Base-by-base conservation (phyloP, 1,140 invertebrate genomes). In the Zaprionus davidi region DNA sequence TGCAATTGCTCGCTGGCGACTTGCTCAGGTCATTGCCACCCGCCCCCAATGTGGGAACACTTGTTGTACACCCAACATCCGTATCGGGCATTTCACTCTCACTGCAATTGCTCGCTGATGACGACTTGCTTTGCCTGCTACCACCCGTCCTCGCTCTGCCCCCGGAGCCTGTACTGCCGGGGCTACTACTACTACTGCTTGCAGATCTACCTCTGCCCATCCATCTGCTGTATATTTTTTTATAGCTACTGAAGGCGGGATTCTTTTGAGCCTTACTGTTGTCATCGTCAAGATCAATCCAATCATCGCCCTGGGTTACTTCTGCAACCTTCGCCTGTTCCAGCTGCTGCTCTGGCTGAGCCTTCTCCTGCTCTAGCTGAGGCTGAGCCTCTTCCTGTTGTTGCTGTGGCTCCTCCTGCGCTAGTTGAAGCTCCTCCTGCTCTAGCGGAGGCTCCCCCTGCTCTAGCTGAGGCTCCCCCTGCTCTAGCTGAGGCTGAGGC, bases 261-360 rank as follows among this genome's bases (percentile, higher is more conserved):
- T 82, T 60, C 4, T 49, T 11, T 3, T 4, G 36, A 15, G 5
- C 17, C 24, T 34, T 53, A 1, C 24, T 36, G 5, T 26, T 41
- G 59, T 55, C n/a, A 81, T 24, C 9, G 5, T 56, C 56, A 15
- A 83, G 24, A 65, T 83, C 81, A 4, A 80, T 20, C 81, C 81
- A 83, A 9, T 84, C 81, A 0, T 68, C 76, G 13, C 12, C 24
- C 1, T 5, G 51, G 12, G 0, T 44, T 28, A 0, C 38, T 17
- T 15, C n/a, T 20, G 41, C 46, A 36, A 49, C 60, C 5, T 6
- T 36, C 11, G 28, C 24, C 1, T 44, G 7, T 1, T 26, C 6
- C 11, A 20, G 1, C 17, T 34, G n/a, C 28, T 57, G 34, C 26
- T 38, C 4, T 11, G 9, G 9, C 31, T 34, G 31, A 34, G 31